A percentile compares a stretch with the other conserved stretches of the same genome.
phyloP scores from a whole-genome alignment of 2,888 invertebrate species.

The Strigamia crassipes region DNA sequence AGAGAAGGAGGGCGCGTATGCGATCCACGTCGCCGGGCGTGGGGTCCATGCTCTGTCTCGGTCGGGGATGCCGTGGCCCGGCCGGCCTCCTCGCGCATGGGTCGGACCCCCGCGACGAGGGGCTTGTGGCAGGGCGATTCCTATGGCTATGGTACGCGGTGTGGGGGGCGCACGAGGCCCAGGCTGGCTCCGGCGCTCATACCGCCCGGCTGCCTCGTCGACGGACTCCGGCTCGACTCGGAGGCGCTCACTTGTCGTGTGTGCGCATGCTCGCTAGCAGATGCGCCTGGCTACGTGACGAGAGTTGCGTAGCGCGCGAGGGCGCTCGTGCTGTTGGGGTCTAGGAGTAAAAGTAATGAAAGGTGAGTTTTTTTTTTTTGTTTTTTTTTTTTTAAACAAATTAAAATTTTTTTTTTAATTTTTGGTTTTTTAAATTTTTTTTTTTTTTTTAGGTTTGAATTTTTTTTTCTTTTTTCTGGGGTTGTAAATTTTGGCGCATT shows the following conservation, averaged over 20 bases:
- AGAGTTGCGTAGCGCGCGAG: not conserved
- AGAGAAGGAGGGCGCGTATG: conserved; percentile 34
- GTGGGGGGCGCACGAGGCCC: conserved; percentile 32
- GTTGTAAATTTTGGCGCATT: too few relatives aligned
- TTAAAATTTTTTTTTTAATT: too few relatives aligned
- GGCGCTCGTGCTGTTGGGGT: not conserved
- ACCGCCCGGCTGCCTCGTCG: conserved; percentile 37
- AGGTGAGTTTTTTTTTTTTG: too few relatives aligned
- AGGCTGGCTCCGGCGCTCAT: conserved; percentile 37
- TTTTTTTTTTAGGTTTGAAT: not conserved
- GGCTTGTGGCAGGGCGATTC: conserved; percentile 31
- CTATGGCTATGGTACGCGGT: conserved; percentile 34
- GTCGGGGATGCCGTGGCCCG: conserved; percentile 33
- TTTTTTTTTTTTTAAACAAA: too few relatives aligned
- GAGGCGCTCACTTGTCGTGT: conserved; percentile 28
- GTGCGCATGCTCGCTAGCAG: conserved; percentile 2
- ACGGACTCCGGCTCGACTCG: conserved; percentile 37
- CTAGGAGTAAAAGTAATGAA: not conserved
- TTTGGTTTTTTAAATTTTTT: too few relatives aligned
- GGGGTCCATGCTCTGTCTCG: conserved; percentile 34
- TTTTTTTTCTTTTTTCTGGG: too few relatives aligned
- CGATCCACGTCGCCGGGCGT: conserved; percentile 27
- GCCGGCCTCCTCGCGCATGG: conserved; percentile 37
- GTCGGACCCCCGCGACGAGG: conserved; percentile 34
- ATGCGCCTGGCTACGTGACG: not conserved